phyloP scores from a whole-genome alignment of 2,888 invertebrate species.

The Cecidostiba fungosa region DNA sequence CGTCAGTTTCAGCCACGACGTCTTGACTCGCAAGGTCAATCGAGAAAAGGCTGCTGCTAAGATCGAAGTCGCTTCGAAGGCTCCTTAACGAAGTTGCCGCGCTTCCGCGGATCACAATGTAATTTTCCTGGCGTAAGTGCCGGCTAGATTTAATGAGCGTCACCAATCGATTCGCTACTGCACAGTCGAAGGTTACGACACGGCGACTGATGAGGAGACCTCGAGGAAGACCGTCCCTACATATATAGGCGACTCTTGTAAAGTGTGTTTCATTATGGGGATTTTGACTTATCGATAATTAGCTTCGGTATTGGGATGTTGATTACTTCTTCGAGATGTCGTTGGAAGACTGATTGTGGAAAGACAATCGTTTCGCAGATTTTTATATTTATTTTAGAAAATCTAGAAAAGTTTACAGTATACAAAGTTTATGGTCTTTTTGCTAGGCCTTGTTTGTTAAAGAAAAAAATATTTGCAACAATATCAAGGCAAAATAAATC shows the following conservation, averaged over 20 bases:
- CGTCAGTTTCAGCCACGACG: not conserved
- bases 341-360: too few relatives aligned
- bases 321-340: not conserved
- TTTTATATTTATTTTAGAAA: too few relatives aligned
- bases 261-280: not conserved
- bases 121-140: constrained; percentile 60
- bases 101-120: constrained; percentile 59
- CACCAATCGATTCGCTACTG: constrained; percentile 38
- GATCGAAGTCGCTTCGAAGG: not conserved
- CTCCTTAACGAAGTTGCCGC: constrained; percentile 53
- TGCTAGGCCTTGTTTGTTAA: too few relatives aligned
- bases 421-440: too few relatives aligned
- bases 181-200: constrained; percentile 28
- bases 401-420: too few relatives aligned
- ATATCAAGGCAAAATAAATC: too few relatives aligned
- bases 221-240: too few relatives aligned
- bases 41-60: not conserved
- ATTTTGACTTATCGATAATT: not conserved
- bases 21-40: constrained; percentile 2
- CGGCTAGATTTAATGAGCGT: constrained; percentile 53
- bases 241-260: not conserved
- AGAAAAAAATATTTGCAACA: too few relatives aligned
- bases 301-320: not conserved
- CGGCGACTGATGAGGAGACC: not conserved
- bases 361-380: too few relatives aligned